Base-by-base conservation (phyloP, 1,140 invertebrate species). In the Tetramorium parvispinum region DNA sequence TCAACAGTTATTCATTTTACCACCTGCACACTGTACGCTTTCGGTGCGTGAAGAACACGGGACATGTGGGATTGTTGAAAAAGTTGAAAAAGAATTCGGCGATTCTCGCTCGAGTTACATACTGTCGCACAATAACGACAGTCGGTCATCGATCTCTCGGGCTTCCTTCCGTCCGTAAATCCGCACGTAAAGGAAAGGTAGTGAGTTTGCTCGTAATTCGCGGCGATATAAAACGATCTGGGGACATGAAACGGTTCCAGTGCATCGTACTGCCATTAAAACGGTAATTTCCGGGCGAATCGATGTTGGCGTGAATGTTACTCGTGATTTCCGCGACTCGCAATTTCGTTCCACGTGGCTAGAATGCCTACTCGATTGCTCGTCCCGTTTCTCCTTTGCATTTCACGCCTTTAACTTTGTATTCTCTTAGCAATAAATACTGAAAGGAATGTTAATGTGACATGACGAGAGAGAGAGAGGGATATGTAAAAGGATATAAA, bases 211-310 rank as follows among this genome's bases (percentile, higher is more conserved):
- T 75, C 40, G 79, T 73, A 83, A 73, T 83, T 83, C 53, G 53
- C 18, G 65, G 40, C 68, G 43, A 75, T 83, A 73, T 75, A 75
- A 83, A 83, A 61, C 79, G 79, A 73, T 73, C 79, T 21, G 40
- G 53, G 51, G 40, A 40, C n/a, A 24, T 75, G 16, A 73, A 73
- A 49, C 79, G 53, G 59, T 49, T n/a, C n/a, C 53, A 40, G 68
- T 37, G 79, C 79, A 83, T 75, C 53, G 27, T 27, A 18, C 18
- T 24, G 13, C 68, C 55, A 83, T 83, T 83, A 83, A 75, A 83
- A 59, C 53, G 53, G 24, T 73, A 81, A 81, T 81, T 70, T 70
- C 65, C 32, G n/a, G 53, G 43, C 27, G 53, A 83, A 83, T 83
- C 51, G 79, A 46, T 61, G 68, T 46, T 55, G 13, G 66, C 66